A percentile compares a stretch with the other conserved stretches of the same genome.
Evolutionary conservation across 2,888 invertebrate species (phyloP).

Genomic region (Eulithis prunata): DNA sequence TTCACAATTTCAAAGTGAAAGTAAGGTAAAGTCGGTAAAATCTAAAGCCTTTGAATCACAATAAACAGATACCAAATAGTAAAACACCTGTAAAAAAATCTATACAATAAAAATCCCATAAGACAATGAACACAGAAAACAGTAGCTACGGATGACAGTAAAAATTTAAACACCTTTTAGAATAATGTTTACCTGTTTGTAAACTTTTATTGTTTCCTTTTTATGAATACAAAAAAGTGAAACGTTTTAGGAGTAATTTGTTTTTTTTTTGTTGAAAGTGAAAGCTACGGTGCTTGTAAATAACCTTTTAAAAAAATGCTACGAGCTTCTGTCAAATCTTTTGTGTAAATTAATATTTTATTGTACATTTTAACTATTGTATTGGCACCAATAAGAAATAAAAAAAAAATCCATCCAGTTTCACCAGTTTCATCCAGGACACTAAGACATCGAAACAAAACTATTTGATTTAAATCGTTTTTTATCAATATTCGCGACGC

Average conservation of each 20-base stretch:
- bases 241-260: slow-evolving; percentile 52
- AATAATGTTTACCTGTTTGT: slow-evolving; percentile 57
- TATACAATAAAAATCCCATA: slow-evolving; percentile 37
- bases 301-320: slow-evolving; percentile 41
- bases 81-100: slow-evolving; percentile 36
- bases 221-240: slow-evolving; percentile 65
- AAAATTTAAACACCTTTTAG: slow-evolving; percentile 47
- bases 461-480: no score
- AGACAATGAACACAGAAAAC: slow-evolving; percentile 43
- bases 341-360: no score
- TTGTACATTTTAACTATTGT: no score
- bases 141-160: slow-evolving; percentile 48
- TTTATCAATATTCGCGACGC: slow-evolving; percentile 2
- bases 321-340: neutral
- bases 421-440: no score
- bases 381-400: no score
- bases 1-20: slow-evolving; percentile 11
- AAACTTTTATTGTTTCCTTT: slow-evolving; percentile 53
- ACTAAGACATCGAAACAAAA: no score
- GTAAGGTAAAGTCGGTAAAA: slow-evolving; percentile 23
- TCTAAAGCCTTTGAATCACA: slow-evolving; percentile 23
- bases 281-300: slow-evolving; percentile 55
- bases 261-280: slow-evolving; percentile 72
- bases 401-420: no score
- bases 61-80: slow-evolving; percentile 28